phyloP scores from a whole-genome alignment of 2,888 invertebrate genomes.

The Didymodactylos carnosus region DNA sequence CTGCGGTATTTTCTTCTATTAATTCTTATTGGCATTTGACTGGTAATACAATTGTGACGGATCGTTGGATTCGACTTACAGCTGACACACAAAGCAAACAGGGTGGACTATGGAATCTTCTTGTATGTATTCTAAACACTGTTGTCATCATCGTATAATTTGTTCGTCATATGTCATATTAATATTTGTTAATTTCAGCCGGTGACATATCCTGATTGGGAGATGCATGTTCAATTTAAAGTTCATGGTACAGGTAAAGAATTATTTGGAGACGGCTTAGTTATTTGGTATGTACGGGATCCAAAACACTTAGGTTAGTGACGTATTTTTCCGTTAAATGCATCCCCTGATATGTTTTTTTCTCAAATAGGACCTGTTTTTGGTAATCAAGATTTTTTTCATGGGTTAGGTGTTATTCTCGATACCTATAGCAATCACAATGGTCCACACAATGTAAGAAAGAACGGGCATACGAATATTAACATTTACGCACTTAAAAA shows the following conservation, averaged over 20 bases:
- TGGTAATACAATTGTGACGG: constrained; percentile 81
- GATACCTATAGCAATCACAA: constrained; percentile 99
- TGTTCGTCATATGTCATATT: not conserved
- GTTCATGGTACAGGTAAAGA: constrained; percentile 82
- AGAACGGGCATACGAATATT: no score
- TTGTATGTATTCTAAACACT: not conserved
- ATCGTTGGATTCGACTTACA: constrained; percentile 75
- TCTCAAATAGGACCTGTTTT: constrained; percentile 57
- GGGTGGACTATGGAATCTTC: constrained; percentile 60
- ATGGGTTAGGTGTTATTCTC: constrained; percentile 67
- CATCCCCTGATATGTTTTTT: not conserved
- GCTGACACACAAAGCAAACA: constrained; percentile 72
- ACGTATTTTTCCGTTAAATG: not conserved
- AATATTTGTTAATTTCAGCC: constrained; percentile 39
- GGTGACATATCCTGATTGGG: constrained; percentile 72
- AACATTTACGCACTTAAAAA: no score
- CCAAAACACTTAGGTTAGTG: constrained; percentile 16
- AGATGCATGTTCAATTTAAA: constrained; percentile 80
- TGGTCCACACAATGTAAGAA: constrained; percentile 87
- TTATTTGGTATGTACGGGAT: constrained; percentile 60
- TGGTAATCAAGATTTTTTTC: constrained; percentile 76
- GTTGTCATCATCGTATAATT: no score
- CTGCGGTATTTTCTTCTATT: not conserved
- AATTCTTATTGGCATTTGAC: constrained; percentile 66
- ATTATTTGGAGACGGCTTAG: constrained; percentile 88